Base-by-base conservation (phyloP, 2,797 vertebrate genomes). In the Iguana delicatissima region DNA sequence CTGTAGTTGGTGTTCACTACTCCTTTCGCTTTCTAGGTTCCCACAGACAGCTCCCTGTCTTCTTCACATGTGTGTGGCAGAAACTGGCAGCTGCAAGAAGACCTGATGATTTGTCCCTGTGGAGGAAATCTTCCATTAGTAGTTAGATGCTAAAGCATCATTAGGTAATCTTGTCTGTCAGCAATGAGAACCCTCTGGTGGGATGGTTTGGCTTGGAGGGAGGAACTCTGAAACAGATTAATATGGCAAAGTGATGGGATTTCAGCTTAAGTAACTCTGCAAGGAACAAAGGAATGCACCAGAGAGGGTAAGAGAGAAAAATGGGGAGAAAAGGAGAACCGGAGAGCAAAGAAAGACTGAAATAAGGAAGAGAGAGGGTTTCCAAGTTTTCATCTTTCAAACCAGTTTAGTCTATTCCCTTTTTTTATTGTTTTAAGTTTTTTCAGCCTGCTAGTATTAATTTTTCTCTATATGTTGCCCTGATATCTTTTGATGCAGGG, bases 291-390 rank as follows among this genome's bases (percentile, higher is more conserved):
- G 90, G 42, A 26, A 50, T 77, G n/a, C 38, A 81, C 50, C 89
- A 88, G 12, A 20, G 26, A 3, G 59, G 64, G 8, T n/a, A 35
- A n/a, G n/a, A n/a, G 26, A 0, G 14, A 2, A 8, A 0, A 1
- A 10, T 2, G 46, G n/a, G 89, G 0, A 8, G 67, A 69, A 16
- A 1, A 64, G 42, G 38, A 79, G 13, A 42, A n/a, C 4, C 6
- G 24, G 6, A 55, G 26, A 52, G 32, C 26, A 32, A 20, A 13
- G 7, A 26, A 26, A 6, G 14, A 29, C 3, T 26, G 26, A 32
- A 52, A 14, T 1, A 50, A 80, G 46, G 22, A 64, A 62, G 10
- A 35, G 57, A 52, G 52, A 52, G 8, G 10, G 52, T 8, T 52
- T 52, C 52, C 4, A 46, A 46, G 2, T 46, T 46, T 46, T 46